Base-by-base conservation (phyloP, 64 coral and sea anemone species). In the Astreopora myriophthalma region DNA sequence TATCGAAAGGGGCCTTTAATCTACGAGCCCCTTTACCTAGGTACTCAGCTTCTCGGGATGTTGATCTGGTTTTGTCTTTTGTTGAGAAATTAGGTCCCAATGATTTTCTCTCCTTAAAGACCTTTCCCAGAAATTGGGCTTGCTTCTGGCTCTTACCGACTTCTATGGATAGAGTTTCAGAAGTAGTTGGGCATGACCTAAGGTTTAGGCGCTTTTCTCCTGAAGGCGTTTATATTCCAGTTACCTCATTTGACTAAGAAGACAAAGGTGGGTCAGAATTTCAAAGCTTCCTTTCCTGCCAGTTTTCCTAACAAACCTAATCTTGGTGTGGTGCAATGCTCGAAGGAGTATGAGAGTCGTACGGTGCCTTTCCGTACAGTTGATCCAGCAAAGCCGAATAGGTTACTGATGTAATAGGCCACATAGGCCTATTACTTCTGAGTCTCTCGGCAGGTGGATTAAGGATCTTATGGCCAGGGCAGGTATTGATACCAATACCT, bases 171-270 rank as follows among this genome's bases (percentile, higher is more conserved):
- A 23, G 51, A 63, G 86, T 34, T 27, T 88, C 86, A 23, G 69
- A 88, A 75, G 25, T 88, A 88, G 24, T 39, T n/a, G n/a, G 75
- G 3, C 88, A 90, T 69, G 88, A 90, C 79, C 32, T 80, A 17
- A 38, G 75, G 32, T 71, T 71, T 40, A 58, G 88, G 22, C 8
- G 22, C 6, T 79, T 31, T 23, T 44, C 20, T 17, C 87, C 87
- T n/a, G 88, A 90, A 70, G 75, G 61, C 1, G 88, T 80, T 2
- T 17, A 58, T 58, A 2, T 90, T 79, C 40, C 48, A 89, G 28
- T 32, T 78, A 9, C 55, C 87, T 0, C 26, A 78, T 16, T 63
- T 89, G 33, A 90, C 75, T 3, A 90, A 90, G 69, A 42, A 42
- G 8, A 23, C 38, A 6, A 48, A 58, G 8, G 51, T 79, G 1